Evolutionary conservation across 2,797 vertebrate species (phyloP), one percentile per base, ranked within the genome.

Genomic region (Ficedula albicollis): DNA sequence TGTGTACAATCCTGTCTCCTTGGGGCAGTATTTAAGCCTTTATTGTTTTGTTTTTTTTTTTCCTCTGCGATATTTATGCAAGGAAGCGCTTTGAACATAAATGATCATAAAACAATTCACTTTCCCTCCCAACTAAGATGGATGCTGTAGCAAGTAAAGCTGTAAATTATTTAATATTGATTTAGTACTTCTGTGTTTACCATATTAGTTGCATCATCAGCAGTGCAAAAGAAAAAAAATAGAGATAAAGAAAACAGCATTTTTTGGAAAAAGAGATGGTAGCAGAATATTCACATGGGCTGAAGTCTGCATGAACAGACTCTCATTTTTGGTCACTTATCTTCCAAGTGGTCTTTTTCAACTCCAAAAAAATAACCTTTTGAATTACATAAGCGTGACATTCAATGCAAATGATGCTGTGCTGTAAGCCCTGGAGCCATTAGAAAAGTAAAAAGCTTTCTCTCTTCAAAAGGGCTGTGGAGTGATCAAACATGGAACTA

Each of bases 381-480:
- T 90, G 90, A 92, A 90, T 97, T 95, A 87, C 90, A 76, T 81
- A 95, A 95, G 84, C 30, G 9, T 88, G 85, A 81, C 91, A 94
- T 90, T 89, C 83, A 60, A 86, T 92, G 94, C 90, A 95, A 97
- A 93, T 87, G 77, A 80, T 59, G 72, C 56, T 72, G 43, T 73
- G 67, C 74, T 93, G 76, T 44, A 84, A 96, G 87, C 90, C 94
- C 91, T 69, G 70, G 66, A 89, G 95, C 87, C 85, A 89, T 85
- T 17, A 92, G 85, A 68, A 66, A 76, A 92, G 67, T 44, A 87
- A 88, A 90, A 92, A 90, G 80, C 95, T 90, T 89, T 90, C 81
- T 80, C 86, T 60, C 70, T 95, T 95, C 94, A 80, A 85, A 91
- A 93, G 49, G 63, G 55, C 74, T 90, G 26, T 0, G 0, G 67